phyloP scores from a whole-genome alignment of 2,888 invertebrate genomes.

The Archaeoteleia sp. region DNA sequence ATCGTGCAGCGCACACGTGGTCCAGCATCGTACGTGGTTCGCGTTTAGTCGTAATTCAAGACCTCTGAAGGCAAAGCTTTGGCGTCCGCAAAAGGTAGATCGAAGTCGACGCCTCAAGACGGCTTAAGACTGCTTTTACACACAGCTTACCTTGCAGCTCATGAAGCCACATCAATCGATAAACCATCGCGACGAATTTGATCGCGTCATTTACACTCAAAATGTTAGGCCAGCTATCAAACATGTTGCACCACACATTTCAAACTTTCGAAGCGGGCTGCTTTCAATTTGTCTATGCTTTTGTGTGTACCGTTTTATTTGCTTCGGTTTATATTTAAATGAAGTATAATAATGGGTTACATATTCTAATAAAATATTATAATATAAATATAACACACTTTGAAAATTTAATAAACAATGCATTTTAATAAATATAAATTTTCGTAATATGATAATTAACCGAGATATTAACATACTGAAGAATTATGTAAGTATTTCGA shows the following conservation, averaged over 20 bases:
- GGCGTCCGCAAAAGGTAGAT: slow-evolving; percentile 32
- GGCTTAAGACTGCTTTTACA: slow-evolving; percentile 39
- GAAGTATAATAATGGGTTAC: too few species aligned
- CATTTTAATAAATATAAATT: too few species aligned
- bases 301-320: neutral
- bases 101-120: slow-evolving; percentile 30
- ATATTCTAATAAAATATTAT: too few species aligned
- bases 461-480: too few species aligned
- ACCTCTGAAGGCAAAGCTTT: slow-evolving; percentile 27
- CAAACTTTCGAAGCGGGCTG: slow-evolving; percentile 4
- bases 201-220: slow-evolving; percentile 43
- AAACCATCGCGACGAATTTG: slow-evolving; percentile 39
- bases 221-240: slow-evolving; percentile 32
- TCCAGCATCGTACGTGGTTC: slow-evolving; percentile 13
- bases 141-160: slow-evolving; percentile 37
- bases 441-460: too few species aligned
- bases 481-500: too few species aligned
- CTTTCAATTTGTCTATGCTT: neutral
- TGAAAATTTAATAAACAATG: too few species aligned
- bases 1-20: slow-evolving; percentile 10
- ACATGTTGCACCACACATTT: slow-evolving; percentile 4
- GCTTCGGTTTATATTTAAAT: neutral
- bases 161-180: slow-evolving; percentile 46
- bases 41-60: slow-evolving; percentile 27
- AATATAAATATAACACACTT: too few species aligned